Percentiles rank a stretch among this genome's conserved stretches.
Evolutionary conservation across 1,140 invertebrate genomes (phyloP).

Genomic region (Panulirus ornatus): DNA sequence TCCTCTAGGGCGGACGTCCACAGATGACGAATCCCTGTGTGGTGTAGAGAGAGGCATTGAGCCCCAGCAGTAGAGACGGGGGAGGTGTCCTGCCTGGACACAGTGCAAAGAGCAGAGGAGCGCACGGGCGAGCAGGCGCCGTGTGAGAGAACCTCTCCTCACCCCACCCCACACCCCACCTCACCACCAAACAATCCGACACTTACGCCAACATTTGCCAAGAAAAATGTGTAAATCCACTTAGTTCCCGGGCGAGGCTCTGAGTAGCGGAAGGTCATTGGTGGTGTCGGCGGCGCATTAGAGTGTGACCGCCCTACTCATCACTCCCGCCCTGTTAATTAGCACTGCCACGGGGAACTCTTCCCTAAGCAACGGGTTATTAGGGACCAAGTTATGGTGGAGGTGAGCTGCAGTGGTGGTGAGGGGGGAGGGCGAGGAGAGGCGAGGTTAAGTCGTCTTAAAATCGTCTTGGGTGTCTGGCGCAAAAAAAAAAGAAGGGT

Average conservation of each 20-base stretch:
- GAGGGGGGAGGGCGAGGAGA: not conserved
- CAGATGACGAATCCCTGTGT: no score
- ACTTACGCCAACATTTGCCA: not conserved
- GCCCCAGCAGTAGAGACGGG: no score
- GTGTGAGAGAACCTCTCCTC: no score
- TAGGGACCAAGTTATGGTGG: not conserved
- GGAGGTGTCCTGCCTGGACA: no score
- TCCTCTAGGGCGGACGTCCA: no score
- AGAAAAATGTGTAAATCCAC: constrained; percentile 40
- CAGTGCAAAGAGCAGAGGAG: no score
- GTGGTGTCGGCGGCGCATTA: constrained; percentile 54
- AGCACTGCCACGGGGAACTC: not conserved
- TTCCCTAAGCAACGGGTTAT: not conserved
- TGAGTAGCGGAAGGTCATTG: constrained; percentile 63
- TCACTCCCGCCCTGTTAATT: constrained; percentile 41
- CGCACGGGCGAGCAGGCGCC: no score
- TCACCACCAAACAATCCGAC: no score
- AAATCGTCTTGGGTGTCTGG: constrained; percentile 46
- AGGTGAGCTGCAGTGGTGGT: not conserved
- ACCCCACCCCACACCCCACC: no score
- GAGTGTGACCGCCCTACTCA: constrained; percentile 41
- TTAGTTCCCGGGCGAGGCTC: not conserved
- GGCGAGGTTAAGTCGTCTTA: constrained; percentile 24
- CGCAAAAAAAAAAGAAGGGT: constrained; percentile 34
- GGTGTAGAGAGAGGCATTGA: no score